Base-by-base conservation (phyloP, 1,140 invertebrate genomes). In the Nymphalis io region DNA sequence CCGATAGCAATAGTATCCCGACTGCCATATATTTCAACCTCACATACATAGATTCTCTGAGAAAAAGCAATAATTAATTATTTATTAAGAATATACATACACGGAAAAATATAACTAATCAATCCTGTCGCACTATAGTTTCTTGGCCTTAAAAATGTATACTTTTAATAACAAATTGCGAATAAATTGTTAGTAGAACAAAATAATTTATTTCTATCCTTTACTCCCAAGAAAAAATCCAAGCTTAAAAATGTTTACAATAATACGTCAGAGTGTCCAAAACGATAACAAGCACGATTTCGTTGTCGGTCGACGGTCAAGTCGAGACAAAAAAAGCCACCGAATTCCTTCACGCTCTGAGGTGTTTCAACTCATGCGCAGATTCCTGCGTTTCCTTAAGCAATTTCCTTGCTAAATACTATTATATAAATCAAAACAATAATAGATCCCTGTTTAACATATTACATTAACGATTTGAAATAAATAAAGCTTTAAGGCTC, bases 301-400 rank as follows among this genome's bases (percentile, higher is more conserved):
- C 70, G 64, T 20, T 61, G 63, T 66, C 64, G 68, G 72, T 77
- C 73, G 70, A 69, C 74, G 67, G 48, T 77, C 63, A 66, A 64
- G 60, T 73, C 67, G 64, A 70, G 68, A 69, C 74, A 76, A 80
- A 80, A 51, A 74, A 70, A 63, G 61, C 65, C 70, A 75, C 69
- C 83, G 77, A 81, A 87, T 87, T 80, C 85, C 79, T 80, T 73
- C 85, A 87, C 82, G 85, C 75, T 65, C 66, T 8, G 71, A 87
- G 85, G 82, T 85, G 81, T 83, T 84, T 85, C 71, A 85, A 83
- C 85, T 80, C 80, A 27, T 55, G 55, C 61, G 58, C 57, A 60
- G 40, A 66, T 69, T 60, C 62, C 68, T 44, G 13, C 3, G 61
- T 27, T 20, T 33, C 42, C 18, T 15, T 27, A 4, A 40, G 38